Conservation (phyloP, 2,888 invertebrate genomes). For the Cataglyphis albicans region DNA sequence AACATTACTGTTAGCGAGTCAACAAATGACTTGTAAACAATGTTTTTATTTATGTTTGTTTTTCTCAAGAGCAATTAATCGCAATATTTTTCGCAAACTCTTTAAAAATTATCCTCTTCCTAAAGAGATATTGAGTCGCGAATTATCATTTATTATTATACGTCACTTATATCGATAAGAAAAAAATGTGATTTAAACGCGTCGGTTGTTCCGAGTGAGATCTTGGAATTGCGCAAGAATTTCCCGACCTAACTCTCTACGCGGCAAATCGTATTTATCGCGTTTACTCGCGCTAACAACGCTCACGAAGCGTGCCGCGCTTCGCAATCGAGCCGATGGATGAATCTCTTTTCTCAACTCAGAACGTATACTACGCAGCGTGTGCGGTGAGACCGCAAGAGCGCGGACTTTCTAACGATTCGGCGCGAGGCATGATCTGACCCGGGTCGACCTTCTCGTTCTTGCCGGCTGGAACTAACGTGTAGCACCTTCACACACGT, state of each 20-base stretch:
- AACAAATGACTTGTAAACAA: too few relatives aligned
- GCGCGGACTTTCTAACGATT: conserved; percentile 81
- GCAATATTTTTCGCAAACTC: neutral
- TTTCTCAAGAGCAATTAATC: too few relatives aligned
- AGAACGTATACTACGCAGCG: conserved; percentile 53
- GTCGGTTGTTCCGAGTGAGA: conserved; percentile 28
- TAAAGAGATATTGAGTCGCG: conserved; percentile 25
- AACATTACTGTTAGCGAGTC: too few relatives aligned
- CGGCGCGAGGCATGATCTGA: conserved; percentile 75
- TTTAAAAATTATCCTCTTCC: conserved; percentile 36
- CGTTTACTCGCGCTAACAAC: conserved; percentile 62
- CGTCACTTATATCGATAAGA: neutral
- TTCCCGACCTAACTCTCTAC: conserved; percentile 56
- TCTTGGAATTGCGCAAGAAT: conserved; percentile 66
- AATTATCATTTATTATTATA: neutral
- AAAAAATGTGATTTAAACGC: neutral
- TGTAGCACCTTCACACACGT: conserved; percentile 75
- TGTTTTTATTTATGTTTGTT: too few relatives aligned
- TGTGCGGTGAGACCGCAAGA: conserved; percentile 42
- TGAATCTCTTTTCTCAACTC: conserved; percentile 58
- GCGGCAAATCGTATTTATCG: conserved; percentile 65
- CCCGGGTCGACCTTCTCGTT: conserved; percentile 78
- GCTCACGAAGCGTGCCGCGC: conserved; percentile 32
- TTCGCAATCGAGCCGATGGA: conserved; percentile 62
- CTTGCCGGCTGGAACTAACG: conserved; percentile 68